phyloP scores from a whole-genome alignment of 2,113 vertebrate species.

The Neogobius melanostomus region DNA sequence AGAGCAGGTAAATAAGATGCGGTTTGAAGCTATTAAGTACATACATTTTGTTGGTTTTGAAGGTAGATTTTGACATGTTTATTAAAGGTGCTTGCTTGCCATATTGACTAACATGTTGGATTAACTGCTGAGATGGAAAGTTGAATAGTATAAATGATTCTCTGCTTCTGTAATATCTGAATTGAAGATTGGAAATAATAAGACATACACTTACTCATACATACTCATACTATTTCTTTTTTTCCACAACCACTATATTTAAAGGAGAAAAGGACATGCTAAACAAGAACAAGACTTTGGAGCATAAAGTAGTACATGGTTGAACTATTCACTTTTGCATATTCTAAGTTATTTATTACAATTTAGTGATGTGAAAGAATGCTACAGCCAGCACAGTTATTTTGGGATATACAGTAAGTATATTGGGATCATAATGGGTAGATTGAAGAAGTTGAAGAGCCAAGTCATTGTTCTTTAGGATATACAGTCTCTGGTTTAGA shows the following conservation, averaged over 20 bases:
- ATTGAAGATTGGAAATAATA: not conserved
- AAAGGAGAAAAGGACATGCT: too few relatives aligned
- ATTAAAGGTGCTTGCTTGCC: not conserved
- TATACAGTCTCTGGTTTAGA: not conserved
- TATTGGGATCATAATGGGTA: not conserved
- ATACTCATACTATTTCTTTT: too few relatives aligned
- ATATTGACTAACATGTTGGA: not conserved
- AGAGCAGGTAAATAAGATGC: constrained; percentile 37
- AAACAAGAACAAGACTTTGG: too few relatives aligned
- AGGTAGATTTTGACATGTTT: not conserved
- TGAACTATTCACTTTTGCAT: not conserved
- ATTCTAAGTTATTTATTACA: not conserved
- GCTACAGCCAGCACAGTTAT: not conserved
- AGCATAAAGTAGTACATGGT: too few relatives aligned
- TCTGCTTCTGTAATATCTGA: not conserved
- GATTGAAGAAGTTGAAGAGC: not conserved
- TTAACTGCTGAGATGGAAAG: too few relatives aligned
- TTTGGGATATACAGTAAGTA: not conserved
- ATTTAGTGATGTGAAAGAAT: not conserved
- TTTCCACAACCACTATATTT: too few relatives aligned
- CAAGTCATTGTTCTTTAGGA: not conserved
- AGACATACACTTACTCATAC: not conserved
- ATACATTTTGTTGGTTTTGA: not conserved
- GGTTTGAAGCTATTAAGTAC: not conserved
- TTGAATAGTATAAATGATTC: not conserved